These are phyloP conservation scores for Ischnus inquisitorius DNA, from an alignment of 2,888 invertebrate genomes.

Conservation along the genomic window DNA sequence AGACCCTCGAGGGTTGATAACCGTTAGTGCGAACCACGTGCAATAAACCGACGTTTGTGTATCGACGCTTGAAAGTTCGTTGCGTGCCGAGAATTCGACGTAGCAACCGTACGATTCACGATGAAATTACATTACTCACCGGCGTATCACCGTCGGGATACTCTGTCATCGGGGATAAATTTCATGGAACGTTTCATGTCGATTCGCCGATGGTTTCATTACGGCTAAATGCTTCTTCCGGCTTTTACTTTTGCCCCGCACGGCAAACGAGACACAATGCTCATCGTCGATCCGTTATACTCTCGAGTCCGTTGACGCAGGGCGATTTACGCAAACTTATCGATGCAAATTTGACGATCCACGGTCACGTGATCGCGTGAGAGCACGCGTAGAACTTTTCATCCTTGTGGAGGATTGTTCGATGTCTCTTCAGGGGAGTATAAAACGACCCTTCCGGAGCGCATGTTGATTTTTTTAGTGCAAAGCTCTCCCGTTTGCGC, in stretches of 20 bases:
- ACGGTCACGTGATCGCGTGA: conserved; percentile 80
- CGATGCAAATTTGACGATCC: conserved; percentile 75
- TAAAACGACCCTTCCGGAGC: background rate
- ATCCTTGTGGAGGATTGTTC: conserved; percentile 35
- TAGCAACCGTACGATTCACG: conserved; percentile 31
- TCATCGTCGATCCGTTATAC: conserved; percentile 44
- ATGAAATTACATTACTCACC: conserved; percentile 59
- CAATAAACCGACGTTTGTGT: conserved; percentile 24
- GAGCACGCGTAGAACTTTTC: conserved; percentile 47
- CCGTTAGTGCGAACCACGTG: conserved; percentile 53
- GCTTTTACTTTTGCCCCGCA: conserved; percentile 29
- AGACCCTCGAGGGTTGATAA: conserved; percentile 59
- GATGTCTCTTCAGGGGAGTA: conserved; percentile 11
- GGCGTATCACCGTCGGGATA: conserved; percentile 30
- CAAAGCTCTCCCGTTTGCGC: background rate
- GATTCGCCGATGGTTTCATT: conserved; percentile 30
- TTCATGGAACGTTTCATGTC: conserved; percentile 31
- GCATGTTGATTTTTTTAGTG: conserved; percentile 26
- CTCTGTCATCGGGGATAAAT: conserved; percentile 58
- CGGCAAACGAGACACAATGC: background rate
- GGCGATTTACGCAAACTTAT: conserved; percentile 51
- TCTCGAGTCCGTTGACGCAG: conserved; percentile 39
- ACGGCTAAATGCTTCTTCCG: conserved; percentile 47
- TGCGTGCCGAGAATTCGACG: conserved; percentile 47
- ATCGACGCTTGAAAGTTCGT: conserved; percentile 43